phyloP scores from a whole-genome alignment of 1,140 invertebrate genomes.

The Helicorthomorpha holstii region DNA sequence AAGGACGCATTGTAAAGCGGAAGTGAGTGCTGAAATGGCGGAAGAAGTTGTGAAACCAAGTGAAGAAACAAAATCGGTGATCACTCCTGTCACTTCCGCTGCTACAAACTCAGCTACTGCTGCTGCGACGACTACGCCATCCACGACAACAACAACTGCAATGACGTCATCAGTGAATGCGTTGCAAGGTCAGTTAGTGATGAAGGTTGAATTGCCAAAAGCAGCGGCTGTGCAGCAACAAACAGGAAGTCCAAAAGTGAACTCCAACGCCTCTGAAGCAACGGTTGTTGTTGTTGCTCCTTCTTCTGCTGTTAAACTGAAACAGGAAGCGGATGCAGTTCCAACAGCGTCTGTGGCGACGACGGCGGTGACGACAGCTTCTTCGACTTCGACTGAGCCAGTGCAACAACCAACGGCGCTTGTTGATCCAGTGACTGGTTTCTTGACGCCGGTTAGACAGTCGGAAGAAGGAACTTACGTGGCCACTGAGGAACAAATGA shows the following conservation, averaged over 20 bases:
- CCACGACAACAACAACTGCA: neutral
- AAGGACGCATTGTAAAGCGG: neutral
- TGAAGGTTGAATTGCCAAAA: conserved; percentile 19
- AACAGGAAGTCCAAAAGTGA: conserved; percentile 8
- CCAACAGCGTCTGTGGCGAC: neutral
- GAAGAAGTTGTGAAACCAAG: neutral
- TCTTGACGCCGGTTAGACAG: conserved; percentile 38
- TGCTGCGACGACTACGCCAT: neutral
- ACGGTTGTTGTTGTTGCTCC: conserved; percentile 12
- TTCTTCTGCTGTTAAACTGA: conserved; percentile 11
- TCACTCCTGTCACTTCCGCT: neutral
- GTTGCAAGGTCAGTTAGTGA: conserved; percentile 10
- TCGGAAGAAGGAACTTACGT: conserved; percentile 53
- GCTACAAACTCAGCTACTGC: neutral
- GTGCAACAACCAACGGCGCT: conserved; percentile 28
- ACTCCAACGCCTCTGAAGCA: conserved; percentile 13
- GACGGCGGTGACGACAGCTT: neutral
- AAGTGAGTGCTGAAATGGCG: neutral
- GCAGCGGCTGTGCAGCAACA: neutral
- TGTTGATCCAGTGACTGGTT: conserved; percentile 57
- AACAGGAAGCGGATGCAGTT: neutral
- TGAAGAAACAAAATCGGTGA: neutral
- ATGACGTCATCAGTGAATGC: neutral
- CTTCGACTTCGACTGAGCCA: neutral
- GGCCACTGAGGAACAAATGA: too few species aligned